A percentile compares a stretch with the other conserved stretches of the same genome.
phyloP scores from a whole-genome alignment of 1,140 invertebrate species.

The Drosophila carrolli region DNA sequence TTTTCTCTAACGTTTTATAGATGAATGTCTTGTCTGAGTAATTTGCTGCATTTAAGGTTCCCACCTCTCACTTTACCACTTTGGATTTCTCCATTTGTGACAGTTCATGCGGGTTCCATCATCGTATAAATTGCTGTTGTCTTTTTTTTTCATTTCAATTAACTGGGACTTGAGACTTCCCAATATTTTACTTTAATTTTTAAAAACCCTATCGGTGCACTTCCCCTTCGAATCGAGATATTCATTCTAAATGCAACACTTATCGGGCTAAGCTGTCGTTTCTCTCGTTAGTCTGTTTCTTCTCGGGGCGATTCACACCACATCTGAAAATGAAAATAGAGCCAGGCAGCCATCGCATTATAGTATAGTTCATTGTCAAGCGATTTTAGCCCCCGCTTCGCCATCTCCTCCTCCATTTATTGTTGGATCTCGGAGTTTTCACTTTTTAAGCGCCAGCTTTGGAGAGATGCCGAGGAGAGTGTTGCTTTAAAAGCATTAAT shows the following conservation, averaged over 20 bases:
- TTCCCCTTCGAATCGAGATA: constrained; percentile 3
- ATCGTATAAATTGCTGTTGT: constrained; percentile 13
- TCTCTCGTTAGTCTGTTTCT: constrained; percentile 28
- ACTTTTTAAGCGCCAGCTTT: constrained; percentile 43
- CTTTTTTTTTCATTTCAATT: constrained; percentile 22
- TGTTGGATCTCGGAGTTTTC: constrained; percentile 46
- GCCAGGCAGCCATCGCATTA: constrained; percentile 24
- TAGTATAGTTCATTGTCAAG: constrained; percentile 50
- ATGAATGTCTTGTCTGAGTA: constrained; percentile 13
- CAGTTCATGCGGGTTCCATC: constrained; percentile 42
- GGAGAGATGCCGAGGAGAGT: constrained; percentile 13
- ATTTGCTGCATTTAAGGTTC: constrained; percentile 26
- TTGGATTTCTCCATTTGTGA: constrained; percentile 32
- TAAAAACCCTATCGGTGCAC: constrained; percentile 16
- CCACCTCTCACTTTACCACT: constrained; percentile 20
- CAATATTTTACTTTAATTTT: constrained; percentile 11
- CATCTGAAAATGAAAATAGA: constrained; percentile 20
- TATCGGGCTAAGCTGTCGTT: constrained; percentile 30
- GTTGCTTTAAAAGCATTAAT: constrained; percentile 47
- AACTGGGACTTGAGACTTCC: constrained; percentile 8
- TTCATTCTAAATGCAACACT: constrained; percentile 40
- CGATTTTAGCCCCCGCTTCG: constrained; percentile 13
- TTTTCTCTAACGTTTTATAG: constrained; percentile 17
- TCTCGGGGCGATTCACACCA: constrained; percentile 31
- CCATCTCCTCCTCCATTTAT: constrained; percentile 8